A percentile compares a stretch with the other conserved stretches of the same genome.
phyloP scores from a whole-genome alignment of 2,113 vertebrate species.

The Phyllostomus hastatus region DNA sequence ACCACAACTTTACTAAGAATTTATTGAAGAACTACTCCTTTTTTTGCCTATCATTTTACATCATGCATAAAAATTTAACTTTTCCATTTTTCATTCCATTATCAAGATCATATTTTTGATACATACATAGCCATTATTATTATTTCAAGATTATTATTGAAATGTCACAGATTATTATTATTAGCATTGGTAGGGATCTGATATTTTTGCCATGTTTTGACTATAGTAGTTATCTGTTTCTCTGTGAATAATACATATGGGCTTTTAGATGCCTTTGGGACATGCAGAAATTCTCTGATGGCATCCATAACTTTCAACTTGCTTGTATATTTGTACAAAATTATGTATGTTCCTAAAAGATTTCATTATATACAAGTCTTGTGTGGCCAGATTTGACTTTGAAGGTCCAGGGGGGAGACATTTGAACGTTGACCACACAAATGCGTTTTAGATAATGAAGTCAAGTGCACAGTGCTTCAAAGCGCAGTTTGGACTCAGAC shows the following conservation, averaged over 20 bases:
- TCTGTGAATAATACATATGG: background rate
- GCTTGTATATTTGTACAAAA: background rate
- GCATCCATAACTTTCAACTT: background rate
- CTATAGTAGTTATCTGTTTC: background rate
- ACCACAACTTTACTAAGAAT: background rate
- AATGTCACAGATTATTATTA: background rate
- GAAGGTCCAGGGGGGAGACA: background rate
- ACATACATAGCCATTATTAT: background rate
- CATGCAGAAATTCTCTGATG: background rate
- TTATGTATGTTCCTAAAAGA: background rate
- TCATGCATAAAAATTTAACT: background rate
- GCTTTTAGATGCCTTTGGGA: background rate
- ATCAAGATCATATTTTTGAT: background rate
- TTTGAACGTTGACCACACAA: background rate
- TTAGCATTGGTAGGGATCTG: background rate
- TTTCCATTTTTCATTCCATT: background rate
- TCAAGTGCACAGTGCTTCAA: background rate
- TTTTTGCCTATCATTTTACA: background rate
- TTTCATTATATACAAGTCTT: background rate
- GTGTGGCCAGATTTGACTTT: background rate
- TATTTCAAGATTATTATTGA: too few relatives aligned
- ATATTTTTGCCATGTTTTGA: background rate
- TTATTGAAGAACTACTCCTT: background rate
- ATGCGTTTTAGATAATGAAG: background rate
- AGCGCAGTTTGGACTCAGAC: background rate